Conservation (phyloP, 2,888 invertebrate species). For the Dioctria linearis region DNA sequence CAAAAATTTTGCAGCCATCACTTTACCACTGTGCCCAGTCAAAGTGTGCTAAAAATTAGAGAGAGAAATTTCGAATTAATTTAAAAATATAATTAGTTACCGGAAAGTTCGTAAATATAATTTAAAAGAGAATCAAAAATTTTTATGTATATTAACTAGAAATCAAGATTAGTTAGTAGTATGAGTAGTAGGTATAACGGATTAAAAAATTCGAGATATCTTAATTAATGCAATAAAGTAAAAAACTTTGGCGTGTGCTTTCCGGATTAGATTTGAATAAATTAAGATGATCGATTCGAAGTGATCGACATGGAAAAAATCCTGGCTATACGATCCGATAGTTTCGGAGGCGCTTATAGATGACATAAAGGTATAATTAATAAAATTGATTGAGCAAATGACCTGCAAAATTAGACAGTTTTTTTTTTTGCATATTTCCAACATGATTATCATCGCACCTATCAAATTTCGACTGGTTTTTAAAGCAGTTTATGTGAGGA, state of each 20-base stretch:
- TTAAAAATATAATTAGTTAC: not conserved
- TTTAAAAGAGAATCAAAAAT: not conserved
- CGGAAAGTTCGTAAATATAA: slow-evolving; percentile 11
- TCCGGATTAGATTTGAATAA: slow-evolving; percentile 4
- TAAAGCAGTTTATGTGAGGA: not conserved
- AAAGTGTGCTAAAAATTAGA: slow-evolving; percentile 67
- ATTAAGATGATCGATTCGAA: not conserved
- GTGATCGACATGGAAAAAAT: not conserved
- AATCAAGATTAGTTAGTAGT: slow-evolving; percentile 21
- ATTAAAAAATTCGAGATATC: slow-evolving; percentile 18
- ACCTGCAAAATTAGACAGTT: not conserved
- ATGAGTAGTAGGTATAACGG: slow-evolving; percentile 23
- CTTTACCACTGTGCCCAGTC: slow-evolving; percentile 91
- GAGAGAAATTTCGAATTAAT: slow-evolving; percentile 34
- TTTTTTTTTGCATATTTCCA: slow-evolving; percentile 14
- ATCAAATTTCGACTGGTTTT: not conserved
- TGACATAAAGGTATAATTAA: slow-evolving; percentile 8
- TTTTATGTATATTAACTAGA: not conserved
- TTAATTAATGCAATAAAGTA: not conserved
- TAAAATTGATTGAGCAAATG: slow-evolving; percentile 8
- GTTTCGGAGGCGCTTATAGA: not conserved
- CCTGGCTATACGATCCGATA: slow-evolving; percentile 11
- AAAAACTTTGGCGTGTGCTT: slow-evolving; percentile 38
- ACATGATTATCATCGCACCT: slow-evolving; percentile 11
- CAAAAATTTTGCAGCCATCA: slow-evolving; percentile 96